Evolutionary conservation across 2,797 vertebrate species (phyloP).

Genomic region (Hephaestus fuliginosus): DNA sequence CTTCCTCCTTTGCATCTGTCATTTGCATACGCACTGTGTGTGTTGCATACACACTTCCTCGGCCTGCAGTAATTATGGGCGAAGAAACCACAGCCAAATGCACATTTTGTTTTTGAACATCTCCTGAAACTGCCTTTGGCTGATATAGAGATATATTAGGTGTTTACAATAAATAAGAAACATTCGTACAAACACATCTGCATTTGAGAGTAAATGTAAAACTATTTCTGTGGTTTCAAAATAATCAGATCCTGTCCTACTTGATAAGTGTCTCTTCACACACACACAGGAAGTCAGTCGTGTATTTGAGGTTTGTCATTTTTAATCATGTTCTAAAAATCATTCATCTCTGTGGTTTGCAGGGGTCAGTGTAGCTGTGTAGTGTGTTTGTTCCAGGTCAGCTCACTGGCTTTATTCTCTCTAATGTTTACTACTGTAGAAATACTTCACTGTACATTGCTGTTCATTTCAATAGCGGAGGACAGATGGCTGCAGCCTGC

Average conservation of each 20-base stretch:
- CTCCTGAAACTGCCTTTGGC: background rate
- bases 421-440: constrained; percentile 44
- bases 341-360: constrained; percentile 1
- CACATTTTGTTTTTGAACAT: background rate
- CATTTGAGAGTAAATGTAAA: background rate
- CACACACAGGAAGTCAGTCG: constrained; percentile 17
- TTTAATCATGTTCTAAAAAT: constrained; percentile 2
- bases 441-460: constrained; percentile 41
- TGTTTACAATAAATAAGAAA: background rate
- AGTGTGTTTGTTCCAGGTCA: constrained; percentile 66
- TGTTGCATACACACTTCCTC: background rate
- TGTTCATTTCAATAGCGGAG: constrained; percentile 45
- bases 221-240: constrained; percentile 5
- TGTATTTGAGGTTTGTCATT: constrained; percentile 18
- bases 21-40: constrained; percentile 39
- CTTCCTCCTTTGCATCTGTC: constrained; percentile 40
- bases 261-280: background rate
- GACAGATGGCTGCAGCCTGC: constrained; percentile 72
- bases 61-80: constrained; percentile 16
- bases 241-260: background rate
- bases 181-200: background rate
- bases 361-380: constrained; percentile 8
- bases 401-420: constrained; percentile 39
- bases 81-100: constrained; percentile 4
- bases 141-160: background rate